Evolutionary conservation across 37 sponge, comb jelly and placozoan species (phyloP).

Genomic region (Amphimedon queenslandica): DNA sequence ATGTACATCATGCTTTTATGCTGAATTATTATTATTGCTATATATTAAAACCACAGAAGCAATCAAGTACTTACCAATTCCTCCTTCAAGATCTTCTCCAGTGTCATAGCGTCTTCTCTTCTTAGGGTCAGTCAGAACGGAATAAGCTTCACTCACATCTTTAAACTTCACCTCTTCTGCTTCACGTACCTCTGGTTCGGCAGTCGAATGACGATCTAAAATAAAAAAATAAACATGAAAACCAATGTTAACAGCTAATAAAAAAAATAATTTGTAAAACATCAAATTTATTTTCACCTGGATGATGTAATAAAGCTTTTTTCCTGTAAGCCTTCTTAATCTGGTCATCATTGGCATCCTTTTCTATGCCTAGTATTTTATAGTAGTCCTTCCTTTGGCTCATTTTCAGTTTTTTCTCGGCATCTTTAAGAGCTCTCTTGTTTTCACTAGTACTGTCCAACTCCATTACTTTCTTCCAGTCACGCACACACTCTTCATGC

Average conservation of each 20-base stretch:
- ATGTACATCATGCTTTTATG: no score
- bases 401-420: conserved; percentile 72
- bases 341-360: conserved; percentile 72
- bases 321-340: conserved; percentile 94
- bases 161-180: conserved; percentile 88
- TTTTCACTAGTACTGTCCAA: conserved; percentile 70
- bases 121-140: conserved; percentile 80
- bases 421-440: conserved; percentile 57
- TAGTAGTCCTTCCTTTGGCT: conserved; percentile 98
- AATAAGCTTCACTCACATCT: conserved; percentile 95
- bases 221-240: neutral
- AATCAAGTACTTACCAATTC: conserved; percentile 32
- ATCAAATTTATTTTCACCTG: conserved; percentile 52
- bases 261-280: neutral
- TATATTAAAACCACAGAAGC: conserved; percentile 1
- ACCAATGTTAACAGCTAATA: neutral
- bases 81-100: conserved; percentile 93
- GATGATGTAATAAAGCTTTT: conserved; percentile 87
- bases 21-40: conserved; percentile 1
- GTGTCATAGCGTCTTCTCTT: conserved; percentile 88
- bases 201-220: conserved; percentile 71
- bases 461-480: conserved; percentile 73
- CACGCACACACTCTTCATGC: conserved; percentile 96
- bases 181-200: conserved; percentile 55
- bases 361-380: conserved; percentile 81